Percentiles rank a stretch among this genome's conserved stretches.
phyloP scores from a whole-genome alignment of 64 coral and sea anemone genomes.

The Orbicella faveolata region DNA sequence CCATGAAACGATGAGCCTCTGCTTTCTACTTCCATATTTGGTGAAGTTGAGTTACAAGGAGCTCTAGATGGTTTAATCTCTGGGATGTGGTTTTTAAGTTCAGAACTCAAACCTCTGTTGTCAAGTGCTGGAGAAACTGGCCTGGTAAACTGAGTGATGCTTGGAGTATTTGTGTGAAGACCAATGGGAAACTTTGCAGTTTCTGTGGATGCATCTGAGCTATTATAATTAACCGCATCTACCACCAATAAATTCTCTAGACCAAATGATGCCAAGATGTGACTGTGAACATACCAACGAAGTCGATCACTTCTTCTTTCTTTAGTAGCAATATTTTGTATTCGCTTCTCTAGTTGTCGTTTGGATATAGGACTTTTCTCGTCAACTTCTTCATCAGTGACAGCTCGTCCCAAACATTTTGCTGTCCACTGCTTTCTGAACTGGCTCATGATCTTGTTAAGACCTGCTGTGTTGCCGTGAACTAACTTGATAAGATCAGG shows the following conservation, averaged over 20 bases:
- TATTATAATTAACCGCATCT: not conserved
- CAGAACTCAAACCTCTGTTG: not conserved
- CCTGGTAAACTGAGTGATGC: conserved; percentile 30
- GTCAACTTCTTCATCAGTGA: conserved; percentile 40
- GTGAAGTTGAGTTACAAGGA: not conserved
- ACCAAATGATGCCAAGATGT: conserved; percentile 52
- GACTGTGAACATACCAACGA: conserved; percentile 82
- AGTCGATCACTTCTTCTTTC: conserved; percentile 73
- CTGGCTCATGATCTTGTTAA: conserved; percentile 67
- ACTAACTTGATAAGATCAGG: conserved; percentile 76
- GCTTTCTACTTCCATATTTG: conserved; percentile 19
- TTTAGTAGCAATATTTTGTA: conserved; percentile 83
- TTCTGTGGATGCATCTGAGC: conserved; percentile 14
- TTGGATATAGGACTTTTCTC: conserved; percentile 84
- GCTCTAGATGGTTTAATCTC: not conserved
- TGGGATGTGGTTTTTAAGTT: not conserved
- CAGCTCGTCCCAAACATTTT: conserved; percentile 51
- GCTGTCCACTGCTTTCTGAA: conserved; percentile 86
- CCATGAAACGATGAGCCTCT: not conserved
- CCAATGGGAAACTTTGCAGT: not conserved
- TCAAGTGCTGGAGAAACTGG: not conserved
- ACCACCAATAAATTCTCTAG: not conserved
- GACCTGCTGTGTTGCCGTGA: conserved; percentile 67
- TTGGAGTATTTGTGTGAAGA: conserved; percentile 11
- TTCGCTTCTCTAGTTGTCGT: conserved; percentile 83